A percentile compares a stretch with the other conserved stretches of the same genome.
Evolutionary conservation across 2,888 invertebrate species (phyloP).

Genomic region (Ophion obscuratus): DNA sequence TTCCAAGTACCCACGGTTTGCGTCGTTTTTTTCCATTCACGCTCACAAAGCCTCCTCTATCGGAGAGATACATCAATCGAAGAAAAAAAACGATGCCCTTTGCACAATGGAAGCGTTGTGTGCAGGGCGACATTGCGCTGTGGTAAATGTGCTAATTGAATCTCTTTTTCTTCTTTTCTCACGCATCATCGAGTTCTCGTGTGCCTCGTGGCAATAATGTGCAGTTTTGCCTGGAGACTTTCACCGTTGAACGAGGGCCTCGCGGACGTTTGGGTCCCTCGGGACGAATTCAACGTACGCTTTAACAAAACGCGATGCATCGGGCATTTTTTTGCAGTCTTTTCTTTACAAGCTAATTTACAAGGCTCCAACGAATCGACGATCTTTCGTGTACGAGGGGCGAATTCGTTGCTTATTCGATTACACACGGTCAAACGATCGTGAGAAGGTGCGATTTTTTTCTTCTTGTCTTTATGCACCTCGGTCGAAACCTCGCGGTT

Average conservation of each 20-base stretch:
- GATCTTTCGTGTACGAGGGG: too few species aligned
- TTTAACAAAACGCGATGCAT: slow-evolving; percentile 4
- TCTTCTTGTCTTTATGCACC: not conserved
- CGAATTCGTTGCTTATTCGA: not conserved
- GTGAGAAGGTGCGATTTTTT: not conserved
- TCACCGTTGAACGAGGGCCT: slow-evolving; percentile 8
- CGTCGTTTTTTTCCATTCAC: not conserved
- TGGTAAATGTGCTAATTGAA: slow-evolving; percentile 22
- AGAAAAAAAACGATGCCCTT: slow-evolving; percentile 1
- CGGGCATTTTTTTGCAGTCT: not conserved
- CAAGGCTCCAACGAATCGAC: not conserved
- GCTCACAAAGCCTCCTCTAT: slow-evolving; percentile 10
- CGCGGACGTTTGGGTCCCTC: not conserved
- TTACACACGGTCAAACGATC: not conserved
- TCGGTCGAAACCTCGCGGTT: slow-evolving; percentile 5
- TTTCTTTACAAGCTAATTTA: too few species aligned
- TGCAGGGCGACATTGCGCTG: not conserved
- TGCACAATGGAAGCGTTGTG: slow-evolving; percentile 19
- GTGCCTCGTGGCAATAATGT: slow-evolving; percentile 9
- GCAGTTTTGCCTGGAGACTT: slow-evolving; percentile 12
- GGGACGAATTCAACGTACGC: not conserved
- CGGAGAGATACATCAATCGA: not conserved
- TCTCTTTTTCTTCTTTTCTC: slow-evolving; percentile 1
- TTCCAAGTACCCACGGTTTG: not conserved
- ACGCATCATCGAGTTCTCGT: slow-evolving; percentile 11